These are phyloP conservation scores for Gorsachius goisagi DNA, from an alignment of 2,113 vertebrate genomes.

Conservation along the genomic window DNA sequence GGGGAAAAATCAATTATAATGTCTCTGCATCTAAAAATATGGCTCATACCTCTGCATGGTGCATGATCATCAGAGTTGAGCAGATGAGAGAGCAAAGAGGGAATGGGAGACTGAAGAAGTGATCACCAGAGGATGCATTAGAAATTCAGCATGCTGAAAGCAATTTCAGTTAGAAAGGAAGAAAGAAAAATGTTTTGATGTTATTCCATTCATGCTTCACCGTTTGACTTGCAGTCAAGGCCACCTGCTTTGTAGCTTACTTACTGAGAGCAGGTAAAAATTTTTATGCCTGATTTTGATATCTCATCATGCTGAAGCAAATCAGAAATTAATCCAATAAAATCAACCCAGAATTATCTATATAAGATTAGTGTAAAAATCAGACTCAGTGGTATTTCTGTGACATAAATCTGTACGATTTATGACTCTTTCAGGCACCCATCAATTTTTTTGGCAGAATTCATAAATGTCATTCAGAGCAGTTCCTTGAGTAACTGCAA, in stretches of 20 bases:
- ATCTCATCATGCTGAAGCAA: neutral
- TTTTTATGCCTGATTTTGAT: neutral
- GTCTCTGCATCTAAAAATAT: constrained; percentile 38
- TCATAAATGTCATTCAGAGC: neutral
- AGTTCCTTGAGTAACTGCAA: neutral
- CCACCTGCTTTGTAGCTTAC: neutral
- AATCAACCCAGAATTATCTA: neutral
- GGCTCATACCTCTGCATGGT: neutral
- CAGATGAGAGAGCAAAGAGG: neutral
- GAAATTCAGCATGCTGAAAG: constrained; percentile 41
- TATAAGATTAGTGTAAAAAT: neutral
- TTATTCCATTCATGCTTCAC: constrained; percentile 28
- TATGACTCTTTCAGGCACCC: neutral
- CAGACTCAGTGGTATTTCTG: neutral
- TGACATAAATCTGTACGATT: neutral
- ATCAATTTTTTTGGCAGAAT: neutral
- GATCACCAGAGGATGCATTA: neutral
- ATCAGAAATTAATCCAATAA: neutral
- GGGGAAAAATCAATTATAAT: constrained; percentile 33
- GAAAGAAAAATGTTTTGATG: constrained; percentile 32
- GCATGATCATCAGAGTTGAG: constrained; percentile 21
- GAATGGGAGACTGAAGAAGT: neutral
- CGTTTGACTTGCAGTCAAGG: constrained; percentile 8
- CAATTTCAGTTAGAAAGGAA: constrained; percentile 23
- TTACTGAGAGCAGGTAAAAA: neutral